Percentiles rank a stretch among this genome's conserved stretches.
These are phyloP conservation scores for Lymantria monacha DNA, from an alignment of 2,888 invertebrate genomes.

Conservation along the genomic window DNA sequence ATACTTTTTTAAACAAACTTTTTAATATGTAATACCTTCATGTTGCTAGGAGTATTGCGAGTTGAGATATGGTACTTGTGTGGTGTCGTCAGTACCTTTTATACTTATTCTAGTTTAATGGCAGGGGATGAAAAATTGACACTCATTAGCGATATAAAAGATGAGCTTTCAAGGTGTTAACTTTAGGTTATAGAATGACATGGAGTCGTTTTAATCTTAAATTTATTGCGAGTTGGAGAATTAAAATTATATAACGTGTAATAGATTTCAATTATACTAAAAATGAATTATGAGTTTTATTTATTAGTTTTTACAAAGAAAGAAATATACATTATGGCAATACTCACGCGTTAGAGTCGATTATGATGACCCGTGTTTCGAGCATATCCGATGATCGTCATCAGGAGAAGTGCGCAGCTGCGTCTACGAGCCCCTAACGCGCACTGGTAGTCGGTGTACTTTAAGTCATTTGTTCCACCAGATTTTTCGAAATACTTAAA, in stretches of 20 bases:
- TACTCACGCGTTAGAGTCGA: too few species aligned
- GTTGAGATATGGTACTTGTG: slow-evolving; percentile 39
- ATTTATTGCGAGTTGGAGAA: background rate
- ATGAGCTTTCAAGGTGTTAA: slow-evolving; percentile 64
- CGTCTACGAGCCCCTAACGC: too few species aligned
- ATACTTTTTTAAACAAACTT: background rate
- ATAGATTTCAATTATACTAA: background rate
- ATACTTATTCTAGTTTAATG: slow-evolving; percentile 42
- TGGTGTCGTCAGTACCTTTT: slow-evolving; percentile 46
- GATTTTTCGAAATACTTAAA: too few species aligned
- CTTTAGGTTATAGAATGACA: slow-evolving; percentile 29
- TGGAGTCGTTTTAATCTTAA: slow-evolving; percentile 37
- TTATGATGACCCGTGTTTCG: too few species aligned
- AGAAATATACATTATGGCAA: too few species aligned
- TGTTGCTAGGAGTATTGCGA: slow-evolving; percentile 19
- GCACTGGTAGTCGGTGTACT: too few species aligned
- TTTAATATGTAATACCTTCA: slow-evolving; percentile 31
- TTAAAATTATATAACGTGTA: too few species aligned
- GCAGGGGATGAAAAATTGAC: slow-evolving; percentile 69
- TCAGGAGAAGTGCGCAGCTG: too few species aligned
- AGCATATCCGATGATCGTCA: too few species aligned
- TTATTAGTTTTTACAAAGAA: too few species aligned
- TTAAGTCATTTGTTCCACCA: too few species aligned
- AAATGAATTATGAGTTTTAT: background rate
- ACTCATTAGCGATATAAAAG: slow-evolving; percentile 63